Base-by-base conservation (phyloP, 2,888 invertebrate species). In the Campoplex capitator region DNA sequence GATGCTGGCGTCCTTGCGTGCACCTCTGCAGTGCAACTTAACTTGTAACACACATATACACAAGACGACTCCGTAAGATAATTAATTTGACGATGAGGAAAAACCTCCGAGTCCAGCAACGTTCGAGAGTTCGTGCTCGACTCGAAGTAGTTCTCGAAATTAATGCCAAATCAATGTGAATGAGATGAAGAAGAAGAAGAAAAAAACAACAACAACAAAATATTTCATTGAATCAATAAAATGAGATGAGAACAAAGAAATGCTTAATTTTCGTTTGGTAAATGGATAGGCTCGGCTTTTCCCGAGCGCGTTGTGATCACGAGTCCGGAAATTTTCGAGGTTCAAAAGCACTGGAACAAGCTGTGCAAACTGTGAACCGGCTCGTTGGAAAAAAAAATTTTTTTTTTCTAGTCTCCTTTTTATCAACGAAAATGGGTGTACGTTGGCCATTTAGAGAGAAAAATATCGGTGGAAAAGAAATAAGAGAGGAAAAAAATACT, bases 1-100 rank as follows among this genome's bases (percentile, higher is more conserved):
- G 76, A 80, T 70, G 74, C 74, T 74, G 74, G 23, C 67, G 81
- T 81, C 81, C 81, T 81, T 81, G 81, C 23, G 23, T 54, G 73
- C 51, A 67, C 18, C 54, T 42, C 58, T 2, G 23, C 4, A 38
- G 4, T 76, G 62, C 76, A 51, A 23, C n/a, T 23, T 23, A 23
- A 23, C 23, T 23, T 23, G 23, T 23, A 32, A 67, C 54, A 67
- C 58, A 62, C n/a, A 62, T 71, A 48, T 58, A 8, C 48, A 51
- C 7, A 23, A 23, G 13, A 42, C 58, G 11, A 23, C 38, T 23
- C 23, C 23, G n/a, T 32, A 70, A 28, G 54, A 74, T 54, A 38
- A 56, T 74, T 38, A 38, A 56, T 74, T 74, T 56, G 35, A 74
- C 54, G 8, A 38, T 56, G 35, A 54, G 74, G 23, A 23, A 38